phyloP scores from a whole-genome alignment of 2,113 vertebrate species.

The Progne subis region DNA sequence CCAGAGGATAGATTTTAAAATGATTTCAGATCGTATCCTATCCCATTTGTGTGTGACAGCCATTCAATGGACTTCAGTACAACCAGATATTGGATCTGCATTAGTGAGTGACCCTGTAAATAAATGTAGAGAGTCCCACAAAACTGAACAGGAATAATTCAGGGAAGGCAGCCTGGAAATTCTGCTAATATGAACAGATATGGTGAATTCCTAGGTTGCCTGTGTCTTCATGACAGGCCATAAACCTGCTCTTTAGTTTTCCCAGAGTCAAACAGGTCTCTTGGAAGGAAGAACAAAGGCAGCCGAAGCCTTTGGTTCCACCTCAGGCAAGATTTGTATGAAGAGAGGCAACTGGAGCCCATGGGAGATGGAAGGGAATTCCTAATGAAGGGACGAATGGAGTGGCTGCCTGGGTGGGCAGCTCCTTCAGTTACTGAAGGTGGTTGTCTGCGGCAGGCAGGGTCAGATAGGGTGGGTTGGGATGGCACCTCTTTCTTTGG shows the following conservation, averaged over 20 bases:
- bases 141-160: not conserved
- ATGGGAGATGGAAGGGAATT: not conserved
- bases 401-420: not conserved
- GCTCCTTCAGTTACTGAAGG: not conserved
- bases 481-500: not conserved
- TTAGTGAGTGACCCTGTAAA: not conserved
- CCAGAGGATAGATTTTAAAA: not conserved
- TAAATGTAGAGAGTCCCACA: not conserved
- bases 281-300: not conserved
- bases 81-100: not conserved
- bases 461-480: not conserved
- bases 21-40: not conserved
- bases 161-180: not conserved
- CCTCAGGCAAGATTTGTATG: not conserved
- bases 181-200: not conserved
- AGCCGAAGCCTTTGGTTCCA: not conserved
- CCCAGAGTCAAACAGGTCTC: not conserved
- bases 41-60: not conserved
- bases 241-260: not conserved
- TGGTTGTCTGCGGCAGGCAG: not conserved
- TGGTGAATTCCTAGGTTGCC: not conserved
- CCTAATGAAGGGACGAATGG: rapidly evolving
- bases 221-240: not conserved
- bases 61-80: not conserved
- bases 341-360: not conserved